Percentiles rank a stretch among this genome's conserved stretches.
phyloP scores from a whole-genome alignment of 2,888 invertebrate species.

The Axea sp. region DNA sequence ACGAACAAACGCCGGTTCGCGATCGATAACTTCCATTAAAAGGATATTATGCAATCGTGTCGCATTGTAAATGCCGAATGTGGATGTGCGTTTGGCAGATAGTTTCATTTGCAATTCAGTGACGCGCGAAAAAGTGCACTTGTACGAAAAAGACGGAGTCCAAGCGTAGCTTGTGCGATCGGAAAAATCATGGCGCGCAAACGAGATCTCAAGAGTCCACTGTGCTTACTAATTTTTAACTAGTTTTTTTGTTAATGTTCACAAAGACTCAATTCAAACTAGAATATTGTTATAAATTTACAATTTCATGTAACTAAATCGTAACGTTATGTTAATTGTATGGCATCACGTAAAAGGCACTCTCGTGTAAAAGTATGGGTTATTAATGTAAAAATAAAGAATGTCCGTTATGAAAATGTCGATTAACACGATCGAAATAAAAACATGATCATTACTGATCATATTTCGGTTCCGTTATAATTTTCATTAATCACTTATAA shows the following conservation, averaged over 20 bases:
- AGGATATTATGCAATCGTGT: slow-evolving; percentile 48
- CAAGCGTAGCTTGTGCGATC: slow-evolving; percentile 15
- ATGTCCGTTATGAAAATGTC: too few species aligned
- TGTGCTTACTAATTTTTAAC: not conserved
- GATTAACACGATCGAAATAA: too few species aligned
- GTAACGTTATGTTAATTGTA: too few species aligned
- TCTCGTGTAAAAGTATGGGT: too few species aligned
- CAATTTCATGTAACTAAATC: too few species aligned
- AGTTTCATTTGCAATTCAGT: slow-evolving; percentile 51
- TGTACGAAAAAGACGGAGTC: slow-evolving; percentile 16
- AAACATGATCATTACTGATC: too few species aligned
- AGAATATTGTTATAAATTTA: too few species aligned
- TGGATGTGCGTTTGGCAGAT: slow-evolving; percentile 45
- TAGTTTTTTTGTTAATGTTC: not conserved
- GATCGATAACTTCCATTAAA: slow-evolving; percentile 60
- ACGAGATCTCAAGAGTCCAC: slow-evolving; percentile 6
- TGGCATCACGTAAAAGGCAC: too few species aligned
- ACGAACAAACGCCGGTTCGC: slow-evolving; percentile 31
- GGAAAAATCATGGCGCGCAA: slow-evolving; percentile 3
- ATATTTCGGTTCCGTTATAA: too few species aligned
- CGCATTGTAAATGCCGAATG: slow-evolving; percentile 28
- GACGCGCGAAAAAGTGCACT: slow-evolving; percentile 30
- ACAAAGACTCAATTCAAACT: too few species aligned
- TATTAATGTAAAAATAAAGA: too few species aligned
- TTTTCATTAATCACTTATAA: too few species aligned